A percentile compares a stretch with the other conserved stretches of the same genome.
phyloP scores from a whole-genome alignment of 2,113 vertebrate species.

The Microcebus lehilahytsara region DNA sequence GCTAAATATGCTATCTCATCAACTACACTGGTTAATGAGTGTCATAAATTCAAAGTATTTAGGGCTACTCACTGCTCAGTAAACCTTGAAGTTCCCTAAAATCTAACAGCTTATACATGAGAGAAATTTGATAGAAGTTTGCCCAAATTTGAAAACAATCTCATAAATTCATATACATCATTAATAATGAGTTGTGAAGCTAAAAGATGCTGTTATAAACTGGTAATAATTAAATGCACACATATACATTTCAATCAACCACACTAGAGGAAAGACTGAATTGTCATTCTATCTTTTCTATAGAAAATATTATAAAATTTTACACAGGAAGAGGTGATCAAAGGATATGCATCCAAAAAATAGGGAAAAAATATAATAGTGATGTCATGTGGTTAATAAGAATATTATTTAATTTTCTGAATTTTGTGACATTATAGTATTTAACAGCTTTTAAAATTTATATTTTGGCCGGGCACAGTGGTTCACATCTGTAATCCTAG shows the following conservation, averaged over 20 bases:
- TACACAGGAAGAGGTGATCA: not conserved
- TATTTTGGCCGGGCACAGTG: not conserved
- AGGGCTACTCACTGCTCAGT: not conserved
- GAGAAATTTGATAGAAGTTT: not conserved
- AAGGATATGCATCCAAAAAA: not conserved
- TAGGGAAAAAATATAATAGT: not conserved
- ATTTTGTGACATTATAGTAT: not conserved
- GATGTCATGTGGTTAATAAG: not conserved
- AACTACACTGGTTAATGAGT: not conserved
- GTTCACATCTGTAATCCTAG: too few species aligned
- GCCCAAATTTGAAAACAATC: conserved; percentile 11
- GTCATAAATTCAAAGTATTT: not conserved
- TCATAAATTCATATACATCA: not conserved
- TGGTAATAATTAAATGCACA: not conserved
- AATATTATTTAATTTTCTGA: not conserved
- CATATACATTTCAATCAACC: not conserved
- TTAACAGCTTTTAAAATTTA: not conserved
- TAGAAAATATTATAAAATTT: not conserved
- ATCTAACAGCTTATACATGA: not conserved
- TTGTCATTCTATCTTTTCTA: not conserved
- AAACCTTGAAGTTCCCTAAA: not conserved
- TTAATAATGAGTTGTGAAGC: not conserved
- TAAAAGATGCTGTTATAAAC: not conserved
- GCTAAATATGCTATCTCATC: not conserved
- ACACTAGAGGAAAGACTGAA: not conserved